Percentiles rank a stretch among this genome's conserved stretches.
These are phyloP conservation scores for Phallusia fumigata DNA, from an alignment of 23 tunicate genomes.

Conservation along the genomic window DNA sequence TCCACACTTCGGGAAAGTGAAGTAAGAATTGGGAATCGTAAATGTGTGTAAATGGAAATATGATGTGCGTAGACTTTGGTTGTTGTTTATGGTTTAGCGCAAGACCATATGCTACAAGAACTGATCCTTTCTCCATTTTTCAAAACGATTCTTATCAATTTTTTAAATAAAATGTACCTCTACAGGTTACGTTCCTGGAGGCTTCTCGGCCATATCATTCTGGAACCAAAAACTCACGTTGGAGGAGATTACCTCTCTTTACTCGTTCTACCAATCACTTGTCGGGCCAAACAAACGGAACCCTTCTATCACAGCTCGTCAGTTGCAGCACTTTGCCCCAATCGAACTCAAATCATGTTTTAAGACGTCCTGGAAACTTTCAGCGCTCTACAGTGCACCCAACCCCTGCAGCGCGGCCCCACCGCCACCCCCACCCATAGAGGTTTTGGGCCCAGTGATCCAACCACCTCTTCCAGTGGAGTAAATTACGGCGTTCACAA, in stretches of 20 bases:
- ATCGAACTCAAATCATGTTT: neutral
- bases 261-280: constrained; percentile 6
- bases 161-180: no score
- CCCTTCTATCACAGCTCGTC: constrained; percentile 6
- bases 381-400: neutral
- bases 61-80: no score
- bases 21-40: no score
- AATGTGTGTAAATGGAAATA: no score
- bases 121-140: no score
- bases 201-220: constrained; percentile 7
- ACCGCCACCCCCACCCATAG: neutral
- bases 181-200: constrained; percentile 27
- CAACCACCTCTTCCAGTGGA: no score
- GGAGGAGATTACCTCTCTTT: constrained; percentile 10
- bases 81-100: no score
- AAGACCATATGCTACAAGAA: no score
- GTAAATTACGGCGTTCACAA: no score
- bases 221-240: neutral
- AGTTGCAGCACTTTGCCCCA: constrained; percentile 30
- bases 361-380: neutral
- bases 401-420: neutral
- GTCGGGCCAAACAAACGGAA: neutral
- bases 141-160: no score
- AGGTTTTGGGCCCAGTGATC: neutral
- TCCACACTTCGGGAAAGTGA: no score